Evolutionary conservation across 2,113 vertebrate species (phyloP), one percentile per base, ranked within the genome.

Genomic region (Dasyprocta punctata): DNA sequence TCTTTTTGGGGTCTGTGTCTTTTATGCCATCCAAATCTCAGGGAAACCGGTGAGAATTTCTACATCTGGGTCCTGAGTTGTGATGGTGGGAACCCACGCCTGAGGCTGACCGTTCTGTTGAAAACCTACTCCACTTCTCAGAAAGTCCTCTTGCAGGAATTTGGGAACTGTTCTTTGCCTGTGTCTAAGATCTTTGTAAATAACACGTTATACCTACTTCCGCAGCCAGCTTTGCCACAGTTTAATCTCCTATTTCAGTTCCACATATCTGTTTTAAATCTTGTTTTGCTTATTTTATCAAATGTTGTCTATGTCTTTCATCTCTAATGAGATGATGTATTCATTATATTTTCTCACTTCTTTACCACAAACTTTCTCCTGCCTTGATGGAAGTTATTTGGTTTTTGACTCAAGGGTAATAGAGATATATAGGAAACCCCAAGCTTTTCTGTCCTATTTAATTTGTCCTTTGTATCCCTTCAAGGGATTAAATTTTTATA

Each of bases 361-460:
- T 88, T 69, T 89, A 9, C 19, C 63, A 71, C 1, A 49, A 0
- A 22, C 2, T 77, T 6, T 12, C 67, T 85, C 33, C 73, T 84
- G 65, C 44, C 30, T 56, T 30, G 24, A 78, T 56, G 86, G n/a
- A 89, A 28, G 9, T 82, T 61, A 78, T 86, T 49, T 81, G 60
- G 54, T 84, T 91, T 96, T 96, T 91, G 71, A 88, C 73, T 93
- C 54, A 65, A 38, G n/a, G 3, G 7, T 30, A 85, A 28, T 85
- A 69, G 10, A 20, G 9, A 19, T 63, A 84, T n/a, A 56, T 49
- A 65, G 80, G 89, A 96, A 95, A 93, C 20, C 26, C 3, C 49
- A 89, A 61, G 49, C 2, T 36, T 77, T 67, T 38, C 2, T 94
- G 73, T 78, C n/a, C 61, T 75, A 71, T 36, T 90, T 88, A 67